Percentiles rank a stretch among this genome's conserved stretches.
phyloP scores from a whole-genome alignment of 2,113 vertebrate species.

The Hemiprocne comata region DNA sequence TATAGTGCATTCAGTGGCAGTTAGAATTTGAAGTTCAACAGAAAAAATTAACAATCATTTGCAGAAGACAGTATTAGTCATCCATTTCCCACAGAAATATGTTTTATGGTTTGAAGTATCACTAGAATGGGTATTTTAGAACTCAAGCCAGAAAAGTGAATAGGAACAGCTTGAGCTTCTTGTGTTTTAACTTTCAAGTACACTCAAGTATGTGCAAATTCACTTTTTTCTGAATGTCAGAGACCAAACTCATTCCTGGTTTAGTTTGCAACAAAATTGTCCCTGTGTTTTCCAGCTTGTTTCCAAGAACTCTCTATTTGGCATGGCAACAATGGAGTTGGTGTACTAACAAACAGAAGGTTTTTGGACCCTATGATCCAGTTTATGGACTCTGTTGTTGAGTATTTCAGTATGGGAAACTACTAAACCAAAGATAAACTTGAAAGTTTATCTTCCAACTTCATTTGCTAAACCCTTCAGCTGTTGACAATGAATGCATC shows the following conservation, averaged over 20 bases:
- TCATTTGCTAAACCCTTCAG: not conserved
- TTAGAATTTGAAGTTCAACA: not conserved
- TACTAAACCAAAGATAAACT: not conserved
- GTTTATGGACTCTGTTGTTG: no score
- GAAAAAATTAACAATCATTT: not conserved
- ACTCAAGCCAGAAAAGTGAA: not conserved
- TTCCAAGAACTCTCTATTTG: not conserved
- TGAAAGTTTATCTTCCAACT: no score
- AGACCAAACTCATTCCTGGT: not conserved
- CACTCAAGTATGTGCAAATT: not conserved
- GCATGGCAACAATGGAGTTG: not conserved
- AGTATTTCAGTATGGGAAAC: not conserved
- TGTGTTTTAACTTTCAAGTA: not conserved
- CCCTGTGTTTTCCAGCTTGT: not conserved
- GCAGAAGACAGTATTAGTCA: not conserved
- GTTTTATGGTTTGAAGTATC: not conserved
- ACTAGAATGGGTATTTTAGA: not conserved
- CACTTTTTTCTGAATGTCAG: not conserved
- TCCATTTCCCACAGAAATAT: not conserved
- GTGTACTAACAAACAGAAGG: not conserved
- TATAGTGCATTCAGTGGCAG: not conserved
- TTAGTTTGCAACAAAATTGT: not conserved
- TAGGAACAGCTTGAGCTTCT: not conserved
- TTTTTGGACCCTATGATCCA: not conserved
- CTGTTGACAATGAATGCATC: not conserved